Conservation (phyloP, 2,888 invertebrate genomes). For the Kuschelorhynchus macadamiae region DNA sequence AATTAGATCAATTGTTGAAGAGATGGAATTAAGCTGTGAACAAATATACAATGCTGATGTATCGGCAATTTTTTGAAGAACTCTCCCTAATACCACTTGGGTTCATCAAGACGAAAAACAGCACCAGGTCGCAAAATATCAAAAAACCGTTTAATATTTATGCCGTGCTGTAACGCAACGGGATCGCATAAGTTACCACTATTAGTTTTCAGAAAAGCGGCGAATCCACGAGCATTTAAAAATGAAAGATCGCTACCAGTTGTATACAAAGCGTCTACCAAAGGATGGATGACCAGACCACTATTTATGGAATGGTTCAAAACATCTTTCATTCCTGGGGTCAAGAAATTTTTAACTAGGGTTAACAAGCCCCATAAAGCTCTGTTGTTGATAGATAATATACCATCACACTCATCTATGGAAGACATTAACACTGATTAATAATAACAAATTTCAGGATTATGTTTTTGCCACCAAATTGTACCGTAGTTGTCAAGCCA, state of each 20-base stretch:
- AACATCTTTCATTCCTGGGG: too few relatives aligned
- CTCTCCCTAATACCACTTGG: constrained; percentile 41
- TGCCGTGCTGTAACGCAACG: constrained; percentile 44
- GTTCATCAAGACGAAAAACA: constrained; percentile 43
- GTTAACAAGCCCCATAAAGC: too few relatives aligned
- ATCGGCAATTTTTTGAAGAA: constrained; percentile 43
- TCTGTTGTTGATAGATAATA: too few relatives aligned
- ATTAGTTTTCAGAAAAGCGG: constrained; percentile 36
- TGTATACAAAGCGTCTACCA: constrained; percentile 25
- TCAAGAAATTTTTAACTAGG: too few relatives aligned
- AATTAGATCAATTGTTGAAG: constrained; percentile 20
- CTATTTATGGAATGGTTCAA: too few relatives aligned
- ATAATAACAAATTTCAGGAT: constrained; percentile 29
- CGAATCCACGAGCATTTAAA: constrained; percentile 24
- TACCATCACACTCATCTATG: too few relatives aligned
- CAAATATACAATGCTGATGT: constrained; percentile 52
- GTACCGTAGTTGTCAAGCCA: not conserved
- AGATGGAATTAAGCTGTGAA: constrained; percentile 31
- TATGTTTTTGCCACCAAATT: constrained; percentile 23
- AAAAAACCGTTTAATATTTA: constrained; percentile 48
- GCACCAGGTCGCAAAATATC: constrained; percentile 32
- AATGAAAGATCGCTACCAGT: constrained; percentile 23
- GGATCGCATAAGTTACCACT: constrained; percentile 45
- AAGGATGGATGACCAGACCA: too few relatives aligned
- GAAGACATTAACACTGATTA: constrained; percentile 24